These are phyloP conservation scores for Dolichomitus sp. DNA, from an alignment of 2,888 invertebrate genomes.

Conservation along the genomic window DNA sequence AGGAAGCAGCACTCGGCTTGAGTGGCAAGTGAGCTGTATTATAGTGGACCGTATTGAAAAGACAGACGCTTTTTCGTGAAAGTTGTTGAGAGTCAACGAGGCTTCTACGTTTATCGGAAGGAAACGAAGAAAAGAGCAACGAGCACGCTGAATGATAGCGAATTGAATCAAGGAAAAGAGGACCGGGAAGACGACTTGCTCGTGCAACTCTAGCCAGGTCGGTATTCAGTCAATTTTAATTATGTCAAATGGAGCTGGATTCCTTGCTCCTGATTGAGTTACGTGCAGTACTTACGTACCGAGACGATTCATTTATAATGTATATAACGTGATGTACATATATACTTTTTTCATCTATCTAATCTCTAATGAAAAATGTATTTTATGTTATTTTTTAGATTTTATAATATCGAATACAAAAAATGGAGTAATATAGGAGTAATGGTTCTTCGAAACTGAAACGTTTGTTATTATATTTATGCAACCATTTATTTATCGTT, in stretches of 20 bases:
- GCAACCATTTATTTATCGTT: not conserved
- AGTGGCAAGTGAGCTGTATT: slow-evolving; percentile 39
- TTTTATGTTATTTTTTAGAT: not conserved
- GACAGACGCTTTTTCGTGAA: slow-evolving; percentile 1
- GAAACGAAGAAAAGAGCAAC: slow-evolving; percentile 2
- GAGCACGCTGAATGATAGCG: slow-evolving; percentile 29
- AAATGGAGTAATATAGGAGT: not conserved
- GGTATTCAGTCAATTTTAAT: slow-evolving; percentile 42
- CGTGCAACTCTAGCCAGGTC: slow-evolving; percentile 51
- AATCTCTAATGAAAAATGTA: not conserved
- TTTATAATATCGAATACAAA: no score
- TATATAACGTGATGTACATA: not conserved
- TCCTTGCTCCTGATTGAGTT: slow-evolving; percentile 4
- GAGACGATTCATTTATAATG: not conserved
- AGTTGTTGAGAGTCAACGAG: slow-evolving; percentile 10
- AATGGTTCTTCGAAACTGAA: not conserved
- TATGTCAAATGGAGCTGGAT: slow-evolving; percentile 32
- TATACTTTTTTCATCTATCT: no score
- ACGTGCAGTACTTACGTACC: not conserved
- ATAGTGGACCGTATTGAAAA: slow-evolving; percentile 20
- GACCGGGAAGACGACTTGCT: slow-evolving; percentile 12
- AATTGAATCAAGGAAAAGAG: slow-evolving; percentile 50
- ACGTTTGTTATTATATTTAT: not conserved
- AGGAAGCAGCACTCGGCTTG: slow-evolving; percentile 15
- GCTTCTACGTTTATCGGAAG: slow-evolving; percentile 20